These are phyloP conservation scores for Sylvilagus bachmani DNA, from an alignment of 2,113 vertebrate species.

Conservation along the genomic window DNA sequence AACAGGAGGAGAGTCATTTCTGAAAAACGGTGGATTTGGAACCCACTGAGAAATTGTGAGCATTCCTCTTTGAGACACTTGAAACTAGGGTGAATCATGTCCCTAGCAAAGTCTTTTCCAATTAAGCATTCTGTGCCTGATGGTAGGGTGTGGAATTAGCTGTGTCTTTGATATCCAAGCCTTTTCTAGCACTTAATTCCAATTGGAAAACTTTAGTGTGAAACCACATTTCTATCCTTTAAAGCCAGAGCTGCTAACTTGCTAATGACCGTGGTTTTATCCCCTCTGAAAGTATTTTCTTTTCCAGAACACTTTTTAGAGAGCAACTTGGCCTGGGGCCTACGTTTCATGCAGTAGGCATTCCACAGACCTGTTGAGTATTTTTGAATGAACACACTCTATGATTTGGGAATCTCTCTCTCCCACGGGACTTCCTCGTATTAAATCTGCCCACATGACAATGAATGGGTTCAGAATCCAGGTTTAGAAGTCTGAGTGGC, in stretches of 20 bases:
- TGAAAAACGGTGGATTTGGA: background rate
- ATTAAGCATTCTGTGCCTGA: constrained; percentile 21
- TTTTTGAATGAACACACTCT: background rate
- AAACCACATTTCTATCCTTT: background rate
- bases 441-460: background rate
- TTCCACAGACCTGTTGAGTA: background rate
- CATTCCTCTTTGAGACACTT: constrained; percentile 4
- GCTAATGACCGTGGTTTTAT: background rate
- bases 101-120: constrained; percentile 43
- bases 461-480: background rate
- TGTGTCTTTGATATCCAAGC: background rate
- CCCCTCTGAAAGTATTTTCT: constrained; percentile 2
- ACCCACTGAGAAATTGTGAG: constrained; percentile 18
- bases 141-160: background rate
- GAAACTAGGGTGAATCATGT: background rate
- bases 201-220: constrained; percentile 47
- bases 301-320: background rate
- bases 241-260: constrained; percentile 13
- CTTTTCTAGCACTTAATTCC: constrained; percentile 54
- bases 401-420: background rate
- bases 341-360: background rate
- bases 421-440: background rate
- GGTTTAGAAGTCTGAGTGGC: constrained; percentile 29
- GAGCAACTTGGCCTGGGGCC: background rate
- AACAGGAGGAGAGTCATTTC: background rate